Evolutionary conservation across 2,113 vertebrate species (phyloP).

Genomic region (Phylloscopus trochiloides): DNA sequence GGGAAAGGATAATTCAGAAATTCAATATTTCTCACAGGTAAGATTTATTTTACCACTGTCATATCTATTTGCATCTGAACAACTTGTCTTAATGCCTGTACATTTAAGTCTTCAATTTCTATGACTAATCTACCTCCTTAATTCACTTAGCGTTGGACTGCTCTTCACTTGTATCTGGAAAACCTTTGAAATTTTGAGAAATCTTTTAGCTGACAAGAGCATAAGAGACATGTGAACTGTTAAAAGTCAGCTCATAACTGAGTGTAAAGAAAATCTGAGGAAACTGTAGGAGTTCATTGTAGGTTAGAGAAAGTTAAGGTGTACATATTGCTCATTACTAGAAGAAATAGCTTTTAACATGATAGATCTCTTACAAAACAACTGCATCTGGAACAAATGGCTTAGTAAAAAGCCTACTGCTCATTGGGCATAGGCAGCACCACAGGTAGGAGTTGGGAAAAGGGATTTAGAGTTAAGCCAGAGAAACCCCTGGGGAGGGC

Average conservation of each 20-base stretch:
- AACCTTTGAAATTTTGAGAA: background rate
- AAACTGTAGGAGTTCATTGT: background rate
- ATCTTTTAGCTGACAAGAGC: background rate
- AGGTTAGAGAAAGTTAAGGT: background rate
- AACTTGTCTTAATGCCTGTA: background rate
- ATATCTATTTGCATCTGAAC: background rate
- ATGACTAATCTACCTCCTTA: background rate
- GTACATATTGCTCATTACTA: background rate
- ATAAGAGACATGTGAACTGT: background rate
- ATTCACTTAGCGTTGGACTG: background rate
- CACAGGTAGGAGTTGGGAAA: background rate
- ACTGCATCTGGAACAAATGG: background rate
- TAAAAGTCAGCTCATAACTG: background rate
- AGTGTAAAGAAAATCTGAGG: background rate
- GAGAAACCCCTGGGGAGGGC: background rate
- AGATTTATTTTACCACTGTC: background rate
- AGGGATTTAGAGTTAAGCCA: background rate
- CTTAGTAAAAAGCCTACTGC: background rate
- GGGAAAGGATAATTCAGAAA: constrained; percentile 89
- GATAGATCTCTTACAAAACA: background rate
- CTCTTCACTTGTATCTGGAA: background rate
- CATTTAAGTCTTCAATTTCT: background rate
- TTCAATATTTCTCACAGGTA: constrained; percentile 94
- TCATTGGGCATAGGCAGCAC: background rate
- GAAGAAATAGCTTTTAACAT: background rate